Conservation (phyloP, 2,797 vertebrate species). For the Mormyrops attenuatus region DNA sequence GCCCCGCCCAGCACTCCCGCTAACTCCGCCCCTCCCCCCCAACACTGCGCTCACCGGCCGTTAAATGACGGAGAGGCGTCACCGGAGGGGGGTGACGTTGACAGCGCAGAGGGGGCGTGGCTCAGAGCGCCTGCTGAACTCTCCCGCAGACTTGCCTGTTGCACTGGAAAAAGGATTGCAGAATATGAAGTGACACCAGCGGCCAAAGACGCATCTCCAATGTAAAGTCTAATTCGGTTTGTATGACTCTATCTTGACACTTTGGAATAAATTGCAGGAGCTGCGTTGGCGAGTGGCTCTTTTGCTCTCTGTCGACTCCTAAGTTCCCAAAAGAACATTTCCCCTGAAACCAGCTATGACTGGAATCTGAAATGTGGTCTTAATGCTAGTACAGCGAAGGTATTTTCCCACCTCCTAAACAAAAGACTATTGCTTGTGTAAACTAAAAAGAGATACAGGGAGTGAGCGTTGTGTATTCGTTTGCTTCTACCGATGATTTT, state of each 20-base stretch:
- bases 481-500: neutral
- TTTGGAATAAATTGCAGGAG: neutral
- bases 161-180: neutral
- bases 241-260: neutral
- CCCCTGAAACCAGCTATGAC: neutral
- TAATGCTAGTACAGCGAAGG: neutral
- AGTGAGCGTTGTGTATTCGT: neutral
- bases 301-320: neutral
- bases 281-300: neutral
- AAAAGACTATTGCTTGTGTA: neutral
- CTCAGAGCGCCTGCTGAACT: neutral
- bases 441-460: neutral
- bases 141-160: neutral
- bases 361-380: neutral
- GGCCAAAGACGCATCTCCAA: neutral
- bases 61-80: neutral
- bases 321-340: neutral
- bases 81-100: neutral
- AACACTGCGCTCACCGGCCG: conserved; percentile 8
- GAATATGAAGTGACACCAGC: neutral
- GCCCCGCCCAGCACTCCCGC: conserved; percentile 28
- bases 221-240: neutral
- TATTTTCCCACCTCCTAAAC: neutral
- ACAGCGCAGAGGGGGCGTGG: neutral
- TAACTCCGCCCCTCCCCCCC: conserved; percentile 21